Percentiles rank a stretch among this genome's conserved stretches.
Conservation (phyloP, 2,888 invertebrate species). For the Deilephila elpenor region DNA sequence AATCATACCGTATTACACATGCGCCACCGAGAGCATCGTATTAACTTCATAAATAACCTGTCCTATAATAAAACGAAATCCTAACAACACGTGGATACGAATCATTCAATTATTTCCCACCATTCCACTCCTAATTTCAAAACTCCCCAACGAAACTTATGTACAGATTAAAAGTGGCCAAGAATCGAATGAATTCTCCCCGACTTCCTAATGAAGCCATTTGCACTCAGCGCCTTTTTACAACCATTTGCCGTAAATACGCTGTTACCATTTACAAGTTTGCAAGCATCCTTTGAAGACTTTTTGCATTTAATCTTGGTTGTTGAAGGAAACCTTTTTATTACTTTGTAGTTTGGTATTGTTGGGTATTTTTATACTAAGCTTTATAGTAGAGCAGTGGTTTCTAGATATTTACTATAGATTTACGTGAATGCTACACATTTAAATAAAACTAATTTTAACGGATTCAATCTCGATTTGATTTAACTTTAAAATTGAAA, state of each 20-base stretch:
- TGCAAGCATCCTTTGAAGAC: conserved; percentile 8
- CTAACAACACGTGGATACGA: too few relatives aligned
- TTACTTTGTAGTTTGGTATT: background rate
- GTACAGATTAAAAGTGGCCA: conserved; percentile 16
- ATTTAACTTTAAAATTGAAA: too few relatives aligned
- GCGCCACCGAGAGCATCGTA: too few relatives aligned
- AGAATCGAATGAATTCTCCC: conserved; percentile 7
- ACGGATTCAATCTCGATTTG: too few relatives aligned
- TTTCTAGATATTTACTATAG: too few relatives aligned
- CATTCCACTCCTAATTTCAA: background rate
- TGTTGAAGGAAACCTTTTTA: background rate
- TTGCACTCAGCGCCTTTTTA: background rate
- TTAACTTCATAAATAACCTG: too few relatives aligned
- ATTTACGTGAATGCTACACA: too few relatives aligned
- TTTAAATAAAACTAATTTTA: too few relatives aligned
- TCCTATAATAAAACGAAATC: too few relatives aligned
- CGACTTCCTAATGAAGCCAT: background rate
- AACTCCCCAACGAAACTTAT: background rate
- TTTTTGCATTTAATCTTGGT: conserved; percentile 9
- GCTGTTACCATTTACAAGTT: conserved; percentile 2
- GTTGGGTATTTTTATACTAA: background rate
- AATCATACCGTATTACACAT: too few relatives aligned
- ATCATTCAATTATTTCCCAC: background rate
- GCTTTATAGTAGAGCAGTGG: background rate
- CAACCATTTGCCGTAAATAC: conserved; percentile 7